A percentile compares a stretch with the other conserved stretches of the same genome.
Conservation (phyloP, 2,113 vertebrate genomes). For the Myanophis thanlyinensis region DNA sequence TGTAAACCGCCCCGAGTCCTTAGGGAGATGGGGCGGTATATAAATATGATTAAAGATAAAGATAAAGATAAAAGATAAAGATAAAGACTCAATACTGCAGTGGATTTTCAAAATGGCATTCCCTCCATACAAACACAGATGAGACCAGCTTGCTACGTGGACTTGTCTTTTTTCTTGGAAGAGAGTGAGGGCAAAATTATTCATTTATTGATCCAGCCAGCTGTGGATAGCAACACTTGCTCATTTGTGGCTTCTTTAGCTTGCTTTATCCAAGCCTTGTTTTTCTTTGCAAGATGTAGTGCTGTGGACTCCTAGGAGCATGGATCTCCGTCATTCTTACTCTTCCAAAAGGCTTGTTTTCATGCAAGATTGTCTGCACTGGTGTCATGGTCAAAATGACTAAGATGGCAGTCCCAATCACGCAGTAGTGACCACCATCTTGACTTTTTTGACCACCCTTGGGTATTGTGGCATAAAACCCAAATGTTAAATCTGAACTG, state of each 20-base stretch:
- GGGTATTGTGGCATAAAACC: not conserved
- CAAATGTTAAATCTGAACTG: not conserved
- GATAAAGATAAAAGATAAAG: too few species aligned
- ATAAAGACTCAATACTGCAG: not conserved
- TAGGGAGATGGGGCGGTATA: too few species aligned
- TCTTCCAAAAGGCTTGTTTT: not conserved
- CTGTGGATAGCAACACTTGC: not conserved
- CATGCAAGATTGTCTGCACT: not conserved
- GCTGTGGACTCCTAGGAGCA: not conserved
- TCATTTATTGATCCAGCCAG: not conserved
- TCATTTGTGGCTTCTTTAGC: not conserved
- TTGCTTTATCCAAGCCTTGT: not conserved
- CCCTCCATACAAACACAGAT: not conserved
- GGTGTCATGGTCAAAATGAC: not conserved
- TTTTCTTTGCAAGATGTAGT: not conserved
- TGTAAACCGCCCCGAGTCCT: too few species aligned
- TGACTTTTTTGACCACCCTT: not conserved
- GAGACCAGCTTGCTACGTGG: not conserved
- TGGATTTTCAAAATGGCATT: not conserved
- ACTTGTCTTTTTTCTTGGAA: not conserved
- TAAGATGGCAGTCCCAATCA: not conserved
- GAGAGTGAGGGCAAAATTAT: not conserved
- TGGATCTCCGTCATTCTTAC: not conserved
- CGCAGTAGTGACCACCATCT: not conserved
- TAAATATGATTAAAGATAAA: too few species aligned